Evolutionary conservation across 2,113 vertebrate genomes (phyloP), one percentile per base, ranked within the genome.

Genomic region (Meriones unguiculatus): DNA sequence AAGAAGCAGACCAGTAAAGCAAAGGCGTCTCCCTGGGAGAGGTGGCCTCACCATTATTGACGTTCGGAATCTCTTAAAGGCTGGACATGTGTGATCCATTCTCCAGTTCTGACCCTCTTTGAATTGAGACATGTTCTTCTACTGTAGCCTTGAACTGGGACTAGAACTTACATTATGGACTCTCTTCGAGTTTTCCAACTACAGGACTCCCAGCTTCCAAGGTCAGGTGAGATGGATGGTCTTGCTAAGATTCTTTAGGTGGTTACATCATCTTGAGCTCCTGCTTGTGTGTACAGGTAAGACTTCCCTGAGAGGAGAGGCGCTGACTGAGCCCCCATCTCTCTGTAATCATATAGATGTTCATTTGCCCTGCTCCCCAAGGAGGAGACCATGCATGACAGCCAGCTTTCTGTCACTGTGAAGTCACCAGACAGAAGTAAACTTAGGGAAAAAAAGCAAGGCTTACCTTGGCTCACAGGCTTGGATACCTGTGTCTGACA

Each of bases 211-310:
- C 10, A 0, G 41, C 25, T 24, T 41, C 80, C 32, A 46, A 4
- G 32, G 30, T 20, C 24, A 7, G 3, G 8, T 0, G 15, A 72
- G 7, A 25, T 18, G 4, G 0, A 9, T 38, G 5, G 80, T 80
- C 11, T 12, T 1, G 0, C 1, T n/a, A 15, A 52, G 10, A 88
- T 38, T 67, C 59, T 70, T 32, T 25, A 59, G 18, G 0, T 12
- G 7, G 0, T 46, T 11, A 12, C 4, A 0, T 6, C 65, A 30
- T 46, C 1, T 54, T 1, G 1, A 1, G 4, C 0, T 20, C 9
- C 28, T 32, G 24, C 15, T 12, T 32, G 24, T 70, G 4, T 12
- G 7, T 2, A 1, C 4, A 88, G 69, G 7, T 0, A 3, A 18
- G 3, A 17, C 25, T 32, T 59, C 8, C 15, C 4, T 12, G 76